These are phyloP conservation scores for Crotophaga sulcirostris DNA, from an alignment of 2,113 vertebrate genomes.

Conservation along the genomic window DNA sequence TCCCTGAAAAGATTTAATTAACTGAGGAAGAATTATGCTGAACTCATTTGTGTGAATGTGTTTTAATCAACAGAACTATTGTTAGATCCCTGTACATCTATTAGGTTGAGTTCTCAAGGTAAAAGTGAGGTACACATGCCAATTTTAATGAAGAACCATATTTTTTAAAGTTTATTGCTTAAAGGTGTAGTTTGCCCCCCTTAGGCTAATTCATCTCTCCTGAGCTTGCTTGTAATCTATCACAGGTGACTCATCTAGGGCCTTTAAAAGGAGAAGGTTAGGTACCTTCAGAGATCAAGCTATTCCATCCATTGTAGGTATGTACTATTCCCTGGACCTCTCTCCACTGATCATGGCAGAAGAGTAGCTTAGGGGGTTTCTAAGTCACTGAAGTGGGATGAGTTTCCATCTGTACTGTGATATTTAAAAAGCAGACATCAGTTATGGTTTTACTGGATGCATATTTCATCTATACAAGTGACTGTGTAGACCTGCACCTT, in stretches of 20 bases:
- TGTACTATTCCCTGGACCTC: not conserved
- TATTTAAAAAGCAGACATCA: not conserved
- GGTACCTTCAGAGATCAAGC: not conserved
- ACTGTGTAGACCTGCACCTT: not conserved
- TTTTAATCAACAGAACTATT: not conserved
- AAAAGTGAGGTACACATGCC: not conserved
- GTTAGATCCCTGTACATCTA: not conserved
- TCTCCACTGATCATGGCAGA: not conserved
- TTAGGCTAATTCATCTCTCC: not conserved
- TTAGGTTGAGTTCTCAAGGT: not conserved
- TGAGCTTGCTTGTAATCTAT: not conserved
- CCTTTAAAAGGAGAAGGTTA: not conserved
- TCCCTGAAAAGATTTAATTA: not conserved
- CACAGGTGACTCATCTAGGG: not conserved
- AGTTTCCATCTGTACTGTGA: not conserved
- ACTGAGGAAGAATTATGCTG: not conserved
- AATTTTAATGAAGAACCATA: not conserved
- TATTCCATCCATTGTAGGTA: not conserved
- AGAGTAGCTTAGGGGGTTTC: not conserved
- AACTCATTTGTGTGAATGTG: not conserved
- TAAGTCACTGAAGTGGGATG: not conserved
- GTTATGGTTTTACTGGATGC: not conserved
- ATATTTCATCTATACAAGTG: not conserved
- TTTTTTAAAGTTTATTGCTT: not conserved
- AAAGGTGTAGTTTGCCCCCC: not conserved